Evolutionary conservation across 2,888 invertebrate species (phyloP).

Genomic region (Hypselothyrea guttata): DNA sequence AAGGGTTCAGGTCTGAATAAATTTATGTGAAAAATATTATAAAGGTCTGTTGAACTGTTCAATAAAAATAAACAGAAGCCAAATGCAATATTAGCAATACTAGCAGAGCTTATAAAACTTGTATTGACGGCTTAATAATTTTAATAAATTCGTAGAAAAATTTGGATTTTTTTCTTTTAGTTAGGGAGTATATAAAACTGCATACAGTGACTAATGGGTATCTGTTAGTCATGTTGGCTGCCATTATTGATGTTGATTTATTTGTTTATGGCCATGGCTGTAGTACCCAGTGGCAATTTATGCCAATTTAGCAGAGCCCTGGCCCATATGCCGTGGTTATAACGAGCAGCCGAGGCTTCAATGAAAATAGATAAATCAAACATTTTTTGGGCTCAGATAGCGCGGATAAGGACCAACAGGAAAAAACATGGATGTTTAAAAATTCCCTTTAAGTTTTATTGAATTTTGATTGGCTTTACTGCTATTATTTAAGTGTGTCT

Average conservation of each 20-base stretch:
- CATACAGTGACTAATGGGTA: no score
- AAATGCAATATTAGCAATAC: no score
- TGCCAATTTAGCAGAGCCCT: constrained; percentile 65
- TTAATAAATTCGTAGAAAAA: no score
- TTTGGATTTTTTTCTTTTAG: no score
- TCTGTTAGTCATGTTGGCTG: constrained; percentile 6
- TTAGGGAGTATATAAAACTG: no score
- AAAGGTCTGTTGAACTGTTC: constrained; percentile 32
- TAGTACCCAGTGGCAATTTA: constrained; percentile 46
- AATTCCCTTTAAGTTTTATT: neutral
- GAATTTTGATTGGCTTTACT: neutral
- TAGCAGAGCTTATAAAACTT: no score
- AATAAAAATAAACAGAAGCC: neutral
- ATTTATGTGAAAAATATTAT: constrained; percentile 39
- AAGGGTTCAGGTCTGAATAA: no score
- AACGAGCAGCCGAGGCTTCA: constrained; percentile 34
- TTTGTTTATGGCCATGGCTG: constrained; percentile 60
- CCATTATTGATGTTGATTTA: constrained; percentile 49
- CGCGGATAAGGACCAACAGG: neutral
- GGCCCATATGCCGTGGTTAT: constrained; percentile 20
- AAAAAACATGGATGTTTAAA: neutral
- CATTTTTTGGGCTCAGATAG: constrained; percentile 1
- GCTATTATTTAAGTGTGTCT: constrained; percentile 8
- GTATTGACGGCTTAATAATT: no score
- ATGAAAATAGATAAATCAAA: constrained; percentile 60